Percentiles rank a stretch among this genome's conserved stretches.
Conservation (phyloP, 2,797 vertebrate genomes). For the Bovichtus diacanthus region DNA sequence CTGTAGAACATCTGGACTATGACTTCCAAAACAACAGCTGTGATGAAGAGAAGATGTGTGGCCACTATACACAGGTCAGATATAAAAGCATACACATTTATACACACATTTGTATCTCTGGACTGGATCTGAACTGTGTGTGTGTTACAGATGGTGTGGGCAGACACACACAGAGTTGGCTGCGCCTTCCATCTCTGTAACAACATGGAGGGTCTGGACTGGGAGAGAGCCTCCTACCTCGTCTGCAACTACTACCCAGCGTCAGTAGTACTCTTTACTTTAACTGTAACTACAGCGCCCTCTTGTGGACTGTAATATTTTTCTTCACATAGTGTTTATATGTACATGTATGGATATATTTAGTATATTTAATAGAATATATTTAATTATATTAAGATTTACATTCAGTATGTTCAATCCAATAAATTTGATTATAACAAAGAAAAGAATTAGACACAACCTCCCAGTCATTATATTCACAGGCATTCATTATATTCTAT, state of each 20-base stretch:
- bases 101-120: constrained; percentile 1
- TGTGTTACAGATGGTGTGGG: constrained; percentile 81
- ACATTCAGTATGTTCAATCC: not conserved
- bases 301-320: not conserved
- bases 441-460: not conserved
- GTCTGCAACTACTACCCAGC: constrained; percentile 84
- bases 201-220: constrained; percentile 60
- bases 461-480: not conserved
- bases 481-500: too few relatives aligned
- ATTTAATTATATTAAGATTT: not conserved
- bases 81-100: not conserved
- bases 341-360: not conserved
- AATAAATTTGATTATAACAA: too few relatives aligned
- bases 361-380: not conserved
- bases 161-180: constrained; percentile 73
- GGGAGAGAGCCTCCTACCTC: constrained; percentile 60
- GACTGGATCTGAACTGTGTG: not conserved
- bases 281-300: not conserved
- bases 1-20: constrained; percentile 64
- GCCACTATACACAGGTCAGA: constrained; percentile 86
- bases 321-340: not conserved
- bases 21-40: constrained; percentile 78
- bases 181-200: constrained; percentile 79
- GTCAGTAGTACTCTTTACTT: constrained; percentile 65
- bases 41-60: constrained; percentile 77